Conservation (phyloP, 2,113 vertebrate species). For the Mus pahari region DNA sequence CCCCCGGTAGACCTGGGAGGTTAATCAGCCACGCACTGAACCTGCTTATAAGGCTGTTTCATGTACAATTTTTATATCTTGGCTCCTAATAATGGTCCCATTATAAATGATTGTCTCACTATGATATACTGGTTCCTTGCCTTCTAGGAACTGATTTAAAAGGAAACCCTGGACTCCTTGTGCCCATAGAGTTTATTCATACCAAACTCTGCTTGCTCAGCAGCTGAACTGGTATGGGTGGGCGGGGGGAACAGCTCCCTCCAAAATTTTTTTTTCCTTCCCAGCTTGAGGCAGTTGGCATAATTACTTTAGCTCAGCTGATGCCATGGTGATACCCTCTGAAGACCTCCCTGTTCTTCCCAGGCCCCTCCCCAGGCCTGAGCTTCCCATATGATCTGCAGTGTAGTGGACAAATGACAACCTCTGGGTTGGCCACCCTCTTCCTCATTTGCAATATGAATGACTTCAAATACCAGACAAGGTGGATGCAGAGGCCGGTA, state of each 20-base stretch:
- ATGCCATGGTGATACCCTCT: conserved; percentile 36
- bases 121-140: conserved; percentile 69
- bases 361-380: fast-evolving
- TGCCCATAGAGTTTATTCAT: conserved; percentile 53
- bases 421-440: background rate
- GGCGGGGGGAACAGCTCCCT: background rate
- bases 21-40: conserved; percentile 74
- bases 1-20: conserved; percentile 48
- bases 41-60: conserved; percentile 80
- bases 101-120: conserved; percentile 79
- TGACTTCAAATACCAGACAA: background rate
- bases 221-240: conserved; percentile 34
- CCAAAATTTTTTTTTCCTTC: conserved; percentile 60
- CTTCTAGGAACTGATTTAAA: conserved; percentile 74
- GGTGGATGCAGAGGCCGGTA: background rate
- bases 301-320: conserved; percentile 51
- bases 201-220: conserved; percentile 75
- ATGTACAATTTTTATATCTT: conserved; percentile 73
- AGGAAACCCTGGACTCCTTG: conserved; percentile 53
- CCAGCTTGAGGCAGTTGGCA: conserved; percentile 10
- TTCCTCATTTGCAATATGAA: conserved; percentile 17
- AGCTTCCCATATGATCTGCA: conserved; percentile 37
- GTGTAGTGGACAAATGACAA: background rate
- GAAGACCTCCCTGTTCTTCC: background rate
- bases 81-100: conserved; percentile 75